These are phyloP conservation scores for Turnix velox DNA, from an alignment of 2,113 vertebrate species.

Conservation along the genomic window DNA sequence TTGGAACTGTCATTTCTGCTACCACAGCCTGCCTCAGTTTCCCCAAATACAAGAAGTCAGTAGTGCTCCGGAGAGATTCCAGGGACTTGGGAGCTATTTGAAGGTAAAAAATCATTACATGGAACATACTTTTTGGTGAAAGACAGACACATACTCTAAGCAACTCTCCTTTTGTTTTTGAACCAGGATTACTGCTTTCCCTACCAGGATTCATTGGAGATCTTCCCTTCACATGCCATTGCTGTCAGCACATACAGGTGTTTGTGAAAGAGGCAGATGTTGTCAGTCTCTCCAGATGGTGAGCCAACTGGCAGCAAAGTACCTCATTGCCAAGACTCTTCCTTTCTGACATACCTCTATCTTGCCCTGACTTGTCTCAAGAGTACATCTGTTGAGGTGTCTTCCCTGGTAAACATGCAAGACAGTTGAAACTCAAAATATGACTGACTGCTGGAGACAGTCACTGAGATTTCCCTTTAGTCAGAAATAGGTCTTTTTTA, in stretches of 20 bases:
- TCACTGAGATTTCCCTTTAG: neutral
- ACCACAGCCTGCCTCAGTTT: neutral
- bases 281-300: fast-evolving
- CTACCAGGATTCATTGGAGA: fast-evolving
- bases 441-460: neutral
- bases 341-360: neutral
- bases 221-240: fast-evolving
- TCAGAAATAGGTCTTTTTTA: neutral
- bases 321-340: neutral
- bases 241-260: neutral
- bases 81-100: neutral
- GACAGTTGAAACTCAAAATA: neutral
- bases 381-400: neutral
- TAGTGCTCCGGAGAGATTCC: neutral
- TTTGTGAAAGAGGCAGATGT: neutral
- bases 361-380: neutral
- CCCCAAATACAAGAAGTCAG: neutral
- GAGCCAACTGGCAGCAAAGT: neutral
- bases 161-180: neutral
- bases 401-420: neutral
- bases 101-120: fast-evolving
- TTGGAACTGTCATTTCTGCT: neutral
- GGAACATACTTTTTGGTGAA: neutral
- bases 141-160: fast-evolving
- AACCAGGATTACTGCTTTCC: neutral